Conservation (phyloP, 2,113 vertebrate genomes). For the Semnornis frantzii region DNA sequence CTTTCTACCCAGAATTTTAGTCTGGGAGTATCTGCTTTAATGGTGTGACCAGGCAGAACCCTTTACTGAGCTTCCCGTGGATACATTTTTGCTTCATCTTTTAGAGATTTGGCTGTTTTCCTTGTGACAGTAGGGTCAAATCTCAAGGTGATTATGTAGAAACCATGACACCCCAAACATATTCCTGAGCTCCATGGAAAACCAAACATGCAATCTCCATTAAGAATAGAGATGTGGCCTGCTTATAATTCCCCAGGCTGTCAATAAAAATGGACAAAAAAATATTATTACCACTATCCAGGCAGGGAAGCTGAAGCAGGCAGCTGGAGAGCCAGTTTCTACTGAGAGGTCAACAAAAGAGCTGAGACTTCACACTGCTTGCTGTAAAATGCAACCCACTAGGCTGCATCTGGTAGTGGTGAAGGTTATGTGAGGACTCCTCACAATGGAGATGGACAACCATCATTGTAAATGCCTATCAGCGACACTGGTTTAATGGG, state of each 20-base stretch:
- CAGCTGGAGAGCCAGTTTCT: background rate
- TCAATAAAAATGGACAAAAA: background rate
- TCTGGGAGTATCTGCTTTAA: background rate
- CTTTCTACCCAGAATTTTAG: background rate
- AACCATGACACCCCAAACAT: background rate
- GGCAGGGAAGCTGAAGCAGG: background rate
- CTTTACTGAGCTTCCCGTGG: background rate
- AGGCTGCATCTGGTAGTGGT: background rate
- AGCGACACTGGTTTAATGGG: background rate
- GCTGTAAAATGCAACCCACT: background rate
- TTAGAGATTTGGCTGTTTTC: background rate
- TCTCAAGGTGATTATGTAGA: background rate
- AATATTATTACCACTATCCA: background rate
- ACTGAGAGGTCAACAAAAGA: background rate
- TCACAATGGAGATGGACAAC: background rate
- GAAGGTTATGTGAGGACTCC: background rate
- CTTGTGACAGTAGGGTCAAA: background rate
- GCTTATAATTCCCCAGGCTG: background rate
- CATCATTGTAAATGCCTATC: background rate
- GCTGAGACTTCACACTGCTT: background rate
- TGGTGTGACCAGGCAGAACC: background rate
- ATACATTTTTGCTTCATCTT: background rate
- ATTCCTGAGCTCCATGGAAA: background rate
- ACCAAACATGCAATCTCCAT: accelerated
- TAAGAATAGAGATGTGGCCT: background rate